Conservation (phyloP, 1,140 invertebrate genomes). For the Ectropis grisescens region DNA sequence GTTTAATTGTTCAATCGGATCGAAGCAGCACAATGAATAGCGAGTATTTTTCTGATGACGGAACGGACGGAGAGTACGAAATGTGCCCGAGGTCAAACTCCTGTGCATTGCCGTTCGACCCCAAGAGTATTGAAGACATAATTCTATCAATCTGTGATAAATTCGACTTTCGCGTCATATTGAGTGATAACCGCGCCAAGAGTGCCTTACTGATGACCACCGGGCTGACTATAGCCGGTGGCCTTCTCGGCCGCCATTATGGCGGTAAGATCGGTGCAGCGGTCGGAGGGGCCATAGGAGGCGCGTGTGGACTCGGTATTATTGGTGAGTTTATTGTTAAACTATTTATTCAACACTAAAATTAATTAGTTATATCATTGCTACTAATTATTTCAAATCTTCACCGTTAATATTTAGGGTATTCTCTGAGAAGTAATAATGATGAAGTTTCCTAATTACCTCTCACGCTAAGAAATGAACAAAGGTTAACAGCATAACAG, state of each 20-base stretch:
- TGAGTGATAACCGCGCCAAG: constrained; percentile 26
- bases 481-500: too few species aligned
- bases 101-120: constrained; percentile 33
- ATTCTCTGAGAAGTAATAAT: too few species aligned
- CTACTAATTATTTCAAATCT: too few species aligned
- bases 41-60: too few species aligned
- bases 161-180: constrained; percentile 44
- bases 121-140: constrained; percentile 34
- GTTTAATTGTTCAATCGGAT: too few species aligned
- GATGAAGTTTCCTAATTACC: too few species aligned
- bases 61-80: constrained; percentile 27
- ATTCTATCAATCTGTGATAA: constrained; percentile 39
- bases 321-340: constrained; percentile 26
- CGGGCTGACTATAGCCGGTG: constrained; percentile 41
- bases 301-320: constrained; percentile 42
- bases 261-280: constrained; percentile 48
- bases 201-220: constrained; percentile 37
- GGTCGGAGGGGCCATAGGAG: constrained; percentile 45
- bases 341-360: constrained; percentile 1
- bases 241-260: constrained; percentile 42
- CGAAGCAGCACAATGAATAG: too few species aligned
- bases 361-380: too few species aligned
- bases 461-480: too few species aligned
- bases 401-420: too few species aligned
- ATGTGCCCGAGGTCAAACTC: constrained; percentile 16